These are phyloP conservation scores for Nasonia vitripennis DNA, from an alignment of 1,140 invertebrate species.

Conservation along the genomic window DNA sequence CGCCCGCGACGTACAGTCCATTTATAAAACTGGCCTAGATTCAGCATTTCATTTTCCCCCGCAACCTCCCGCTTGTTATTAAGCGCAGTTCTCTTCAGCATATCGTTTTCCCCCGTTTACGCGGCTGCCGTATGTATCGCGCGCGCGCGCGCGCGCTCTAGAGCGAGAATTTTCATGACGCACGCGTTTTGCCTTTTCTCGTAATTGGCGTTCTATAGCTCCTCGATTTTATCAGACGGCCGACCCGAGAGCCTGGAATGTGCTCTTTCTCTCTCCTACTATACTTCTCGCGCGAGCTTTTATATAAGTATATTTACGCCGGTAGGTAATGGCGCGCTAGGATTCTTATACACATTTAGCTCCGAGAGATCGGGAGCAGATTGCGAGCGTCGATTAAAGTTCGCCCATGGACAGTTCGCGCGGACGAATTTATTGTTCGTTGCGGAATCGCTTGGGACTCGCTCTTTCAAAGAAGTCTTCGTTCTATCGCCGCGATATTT, in stretches of 20 bases:
- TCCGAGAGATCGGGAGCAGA: conserved; percentile 36
- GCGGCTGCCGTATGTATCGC: background rate
- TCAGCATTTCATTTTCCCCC: background rate
- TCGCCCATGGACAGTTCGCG: background rate
- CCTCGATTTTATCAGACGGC: conserved; percentile 42
- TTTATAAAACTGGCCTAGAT: conserved; percentile 45
- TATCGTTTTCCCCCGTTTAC: conserved; percentile 13
- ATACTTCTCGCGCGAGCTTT: background rate
- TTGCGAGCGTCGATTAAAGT: conserved; percentile 25
- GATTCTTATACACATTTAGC: conserved; percentile 14
- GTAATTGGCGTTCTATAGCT: conserved; percentile 43
- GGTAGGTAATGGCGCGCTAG: conserved; percentile 1
- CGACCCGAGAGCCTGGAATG: background rate
- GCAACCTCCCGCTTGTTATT: conserved; percentile 9
- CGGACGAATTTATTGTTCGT: conserved; percentile 31
- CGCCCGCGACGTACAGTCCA: background rate
- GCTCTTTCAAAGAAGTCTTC: no score
- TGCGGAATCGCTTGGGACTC: background rate
- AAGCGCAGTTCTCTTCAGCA: background rate
- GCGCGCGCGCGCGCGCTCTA: background rate
- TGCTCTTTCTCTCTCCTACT: background rate
- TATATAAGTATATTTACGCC: background rate
- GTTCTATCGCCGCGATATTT: no score
- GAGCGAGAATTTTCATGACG: conserved; percentile 28
- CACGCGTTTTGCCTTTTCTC: conserved; percentile 37